Evolutionary conservation across 2,113 vertebrate species (phyloP).

Genomic region (Tragelaphus strepsiceros): DNA sequence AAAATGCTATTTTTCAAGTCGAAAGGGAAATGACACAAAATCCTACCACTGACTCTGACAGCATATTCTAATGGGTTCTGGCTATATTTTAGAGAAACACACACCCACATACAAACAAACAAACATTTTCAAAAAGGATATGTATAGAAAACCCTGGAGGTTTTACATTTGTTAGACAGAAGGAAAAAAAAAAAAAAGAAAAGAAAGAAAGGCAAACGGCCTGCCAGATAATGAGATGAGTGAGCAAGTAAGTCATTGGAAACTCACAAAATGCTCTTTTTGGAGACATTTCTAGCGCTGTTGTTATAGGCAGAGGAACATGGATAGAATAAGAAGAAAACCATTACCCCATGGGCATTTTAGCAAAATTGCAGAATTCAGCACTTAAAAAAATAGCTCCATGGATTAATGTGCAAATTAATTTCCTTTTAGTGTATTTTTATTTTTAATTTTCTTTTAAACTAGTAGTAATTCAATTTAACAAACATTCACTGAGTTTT

Average conservation of each 20-base stretch:
- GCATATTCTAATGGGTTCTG: conserved; percentile 66
- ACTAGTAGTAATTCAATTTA: background rate
- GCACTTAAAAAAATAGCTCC: background rate
- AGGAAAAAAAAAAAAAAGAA: background rate
- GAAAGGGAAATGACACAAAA: conserved; percentile 78
- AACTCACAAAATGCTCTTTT: conserved; percentile 40
- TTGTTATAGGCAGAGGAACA: background rate
- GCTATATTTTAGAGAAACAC: conserved; percentile 57
- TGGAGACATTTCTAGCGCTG: background rate
- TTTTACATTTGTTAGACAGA: conserved; percentile 59
- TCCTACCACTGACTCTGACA: conserved; percentile 68
- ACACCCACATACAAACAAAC: conserved; percentile 58
- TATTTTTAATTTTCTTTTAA: background rate
- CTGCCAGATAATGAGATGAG: conserved; percentile 65
- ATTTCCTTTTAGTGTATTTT: background rate
- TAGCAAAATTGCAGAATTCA: background rate
- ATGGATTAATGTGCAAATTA: background rate
- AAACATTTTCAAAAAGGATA: conserved; percentile 62
- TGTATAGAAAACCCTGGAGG: conserved; percentile 65
- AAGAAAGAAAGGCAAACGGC: conserved; percentile 59
- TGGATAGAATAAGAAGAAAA: background rate
- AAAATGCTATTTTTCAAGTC: conserved; percentile 83
- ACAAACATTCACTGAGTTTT: background rate
- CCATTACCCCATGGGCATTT: background rate
- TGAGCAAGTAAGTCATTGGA: conserved; percentile 24